phyloP scores from a whole-genome alignment of 1,140 invertebrate genomes.

The Lanistes nyassanus region DNA sequence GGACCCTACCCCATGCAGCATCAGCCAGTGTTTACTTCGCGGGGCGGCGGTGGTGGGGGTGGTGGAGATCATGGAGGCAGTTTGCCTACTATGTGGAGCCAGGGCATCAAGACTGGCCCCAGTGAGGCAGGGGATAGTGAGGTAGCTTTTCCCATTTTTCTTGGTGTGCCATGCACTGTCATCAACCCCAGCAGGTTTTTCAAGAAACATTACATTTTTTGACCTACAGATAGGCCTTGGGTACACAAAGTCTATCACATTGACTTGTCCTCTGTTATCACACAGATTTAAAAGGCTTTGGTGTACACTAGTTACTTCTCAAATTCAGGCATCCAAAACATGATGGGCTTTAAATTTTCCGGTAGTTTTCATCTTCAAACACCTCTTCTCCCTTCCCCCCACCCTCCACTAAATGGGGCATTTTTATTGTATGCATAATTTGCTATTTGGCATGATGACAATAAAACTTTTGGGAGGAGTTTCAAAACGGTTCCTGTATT shows the following conservation, averaged over 20 bases:
- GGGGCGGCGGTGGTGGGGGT: conserved; percentile 15
- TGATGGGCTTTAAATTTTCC: no score
- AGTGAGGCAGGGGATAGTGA: conserved; percentile 25
- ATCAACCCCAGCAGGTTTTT: background rate
- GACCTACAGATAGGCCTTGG: background rate
- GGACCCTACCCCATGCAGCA: conserved; percentile 15
- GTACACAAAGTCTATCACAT: background rate
- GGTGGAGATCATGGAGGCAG: conserved; percentile 17
- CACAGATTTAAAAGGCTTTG: background rate
- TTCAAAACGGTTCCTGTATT: no score
- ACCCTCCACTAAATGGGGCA: no score
- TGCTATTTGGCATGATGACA: no score
- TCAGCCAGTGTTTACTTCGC: conserved; percentile 12
- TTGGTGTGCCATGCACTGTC: background rate
- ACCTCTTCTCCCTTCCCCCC: no score
- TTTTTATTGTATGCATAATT: no score
- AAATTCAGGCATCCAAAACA: background rate
- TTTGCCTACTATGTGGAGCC: conserved; percentile 21
- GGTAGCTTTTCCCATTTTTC: conserved; percentile 10
- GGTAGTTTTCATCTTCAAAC: no score
- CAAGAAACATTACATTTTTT: background rate
- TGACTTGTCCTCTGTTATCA: background rate
- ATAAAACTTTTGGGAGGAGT: no score
- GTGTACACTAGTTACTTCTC: background rate
- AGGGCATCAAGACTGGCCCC: conserved; percentile 23